Evolutionary conservation across 2,113 vertebrate genomes (phyloP), one percentile per base, ranked within the genome.

Genomic region (Elephas maximus): DNA sequence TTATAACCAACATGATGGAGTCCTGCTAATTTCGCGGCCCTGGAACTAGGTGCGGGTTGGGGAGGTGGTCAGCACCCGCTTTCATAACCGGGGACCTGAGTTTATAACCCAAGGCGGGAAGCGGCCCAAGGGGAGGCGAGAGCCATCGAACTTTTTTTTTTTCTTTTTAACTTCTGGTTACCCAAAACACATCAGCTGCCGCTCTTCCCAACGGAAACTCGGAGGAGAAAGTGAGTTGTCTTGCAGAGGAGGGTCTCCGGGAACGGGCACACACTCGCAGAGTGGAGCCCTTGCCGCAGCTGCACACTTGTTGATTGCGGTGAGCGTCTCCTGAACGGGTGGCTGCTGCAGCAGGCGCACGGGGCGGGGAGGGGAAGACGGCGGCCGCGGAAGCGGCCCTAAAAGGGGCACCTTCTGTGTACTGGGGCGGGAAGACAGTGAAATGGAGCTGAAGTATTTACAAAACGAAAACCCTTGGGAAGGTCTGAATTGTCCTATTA

Each of bases 1-100:
- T 98, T 98, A 62, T 98, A 98, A 98, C 96, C 26, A 98, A 96
- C 83, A 84, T 62, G 23, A 60, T 90, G 95, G 97, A 97, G 95
- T 98, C 93, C n/a, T 93, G 95, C 74, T 93, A 94, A 23, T 98
- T 98, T 97, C 78, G 90, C n/a, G 93, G 74, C 88, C 81, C 78
- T 69, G 48, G 77, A 91, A 94, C 57, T 18, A 79, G 41, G 21
- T 45, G 96, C 57, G 60, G 89, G 41, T 65, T 79, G 86, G 79
- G 82, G 67, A 83, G 69, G 83, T 9, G 6, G 79, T 30, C 45
- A 57, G 44, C 10, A 2, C 24, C 65, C 15, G 48, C 28, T 83
- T 88, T 90, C 67, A 21, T 8, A 82, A 81, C 37, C 12, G 17
- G 57, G 67, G 85, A 93, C 95, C 45, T 20, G 45, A 24, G 37